Evolutionary conservation across 2,113 vertebrate genomes (phyloP), one percentile per base, ranked within the genome.

Genomic region (Actinemys pallida): DNA sequence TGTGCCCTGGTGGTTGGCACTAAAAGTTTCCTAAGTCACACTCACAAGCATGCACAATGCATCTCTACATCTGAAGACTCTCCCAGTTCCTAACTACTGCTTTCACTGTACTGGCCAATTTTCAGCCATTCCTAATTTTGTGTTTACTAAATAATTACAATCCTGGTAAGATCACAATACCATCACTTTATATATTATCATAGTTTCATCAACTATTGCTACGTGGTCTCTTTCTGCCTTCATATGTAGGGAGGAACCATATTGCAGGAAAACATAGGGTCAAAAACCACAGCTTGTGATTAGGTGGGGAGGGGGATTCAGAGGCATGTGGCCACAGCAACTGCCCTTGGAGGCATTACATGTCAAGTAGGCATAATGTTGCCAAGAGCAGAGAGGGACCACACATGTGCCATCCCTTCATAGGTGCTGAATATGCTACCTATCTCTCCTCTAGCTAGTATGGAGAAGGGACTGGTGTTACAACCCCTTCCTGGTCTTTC

Each of bases 1-100:
- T 65, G 31, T 65, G 62, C 16, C 29, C 62, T n/a, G 31, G 14
- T 35, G 25, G 52, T 27, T 27, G 3, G 89, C 85, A 5, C 13
- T 69, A 45, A 88, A 93, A 4, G 27, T 1, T 5, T 49, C 22
- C 5, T 2, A 75, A 69, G 82, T 29, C 0, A 0, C 0, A 10
- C 10, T 81, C 50, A 10, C 5, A 65, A 47, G 94, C 54, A 1
- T 35, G 10, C 0, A 1, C 7, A 27, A 62, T 84, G 0, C 53
- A 27, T 1, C 1, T 85, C 8, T 75, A 31, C 3, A 6, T 45
- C n/a, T 42, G 72, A 45, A 75, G 10, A 75, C 20, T 22, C n/a
- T 39, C 22, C 9, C 39, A 39, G n/a, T 24, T 75, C 11, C n/a
- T 45, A 75, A 69, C 81, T 93, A 2, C 11, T 1, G 76, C 14